These are phyloP conservation scores for Galeopterus variegatus DNA, from an alignment of 2,113 vertebrate species.

Conservation along the genomic window DNA sequence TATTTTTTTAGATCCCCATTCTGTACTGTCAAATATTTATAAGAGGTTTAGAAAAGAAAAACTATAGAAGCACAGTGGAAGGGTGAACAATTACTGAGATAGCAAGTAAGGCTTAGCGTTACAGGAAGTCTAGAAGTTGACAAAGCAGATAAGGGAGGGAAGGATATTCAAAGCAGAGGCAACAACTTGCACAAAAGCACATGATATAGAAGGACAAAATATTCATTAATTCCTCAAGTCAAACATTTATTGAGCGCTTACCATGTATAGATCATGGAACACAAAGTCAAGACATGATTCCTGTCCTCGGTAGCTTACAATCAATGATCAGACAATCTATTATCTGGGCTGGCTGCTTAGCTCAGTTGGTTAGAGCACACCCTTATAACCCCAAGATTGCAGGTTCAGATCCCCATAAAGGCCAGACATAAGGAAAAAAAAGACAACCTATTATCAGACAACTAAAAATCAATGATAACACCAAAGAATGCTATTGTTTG, in stretches of 20 bases:
- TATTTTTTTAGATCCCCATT: neutral
- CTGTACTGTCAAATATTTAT: slow-evolving; percentile 6
- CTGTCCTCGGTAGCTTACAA: neutral
- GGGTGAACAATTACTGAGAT: neutral
- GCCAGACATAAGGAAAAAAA: no score
- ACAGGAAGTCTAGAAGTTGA: slow-evolving; percentile 30
- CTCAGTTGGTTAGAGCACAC: no score
- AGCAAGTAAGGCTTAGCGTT: neutral
- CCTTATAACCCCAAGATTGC: no score
- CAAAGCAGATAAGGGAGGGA: neutral
- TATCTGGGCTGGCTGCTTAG: no score
- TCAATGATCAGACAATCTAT: neutral
- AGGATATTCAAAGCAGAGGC: neutral
- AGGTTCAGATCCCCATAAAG: no score
- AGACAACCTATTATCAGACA: neutral
- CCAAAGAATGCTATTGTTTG: neutral
- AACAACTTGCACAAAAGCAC: neutral
- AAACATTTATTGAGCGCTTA: neutral
- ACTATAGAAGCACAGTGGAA: neutral
- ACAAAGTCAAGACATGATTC: neutral
- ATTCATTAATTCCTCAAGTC: neutral
- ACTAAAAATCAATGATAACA: slow-evolving; percentile 14
- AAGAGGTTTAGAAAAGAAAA: slow-evolving; percentile 13
- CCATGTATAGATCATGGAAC: neutral
- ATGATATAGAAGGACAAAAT: neutral